Evolutionary conservation across 2,113 vertebrate species (phyloP).

Genomic region (Salvelinus fontinalis): DNA sequence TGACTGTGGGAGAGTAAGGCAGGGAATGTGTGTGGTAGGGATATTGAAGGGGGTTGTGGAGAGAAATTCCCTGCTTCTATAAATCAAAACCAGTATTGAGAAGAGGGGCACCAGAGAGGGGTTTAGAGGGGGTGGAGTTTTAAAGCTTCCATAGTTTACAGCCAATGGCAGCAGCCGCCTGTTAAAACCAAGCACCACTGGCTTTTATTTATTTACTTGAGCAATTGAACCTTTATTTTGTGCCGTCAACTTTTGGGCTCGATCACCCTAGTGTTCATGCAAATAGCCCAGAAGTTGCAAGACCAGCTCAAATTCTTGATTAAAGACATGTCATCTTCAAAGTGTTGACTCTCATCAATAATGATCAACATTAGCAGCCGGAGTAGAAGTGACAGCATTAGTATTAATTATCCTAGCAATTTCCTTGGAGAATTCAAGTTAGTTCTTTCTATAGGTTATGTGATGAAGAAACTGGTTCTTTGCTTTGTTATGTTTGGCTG

Average conservation of each 20-base stretch:
- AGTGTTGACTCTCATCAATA: slow-evolving; percentile 36
- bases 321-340: slow-evolving; percentile 39
- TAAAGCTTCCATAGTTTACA: not conserved
- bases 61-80: not conserved
- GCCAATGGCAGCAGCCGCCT: not conserved
- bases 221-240: not conserved
- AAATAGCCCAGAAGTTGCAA: slow-evolving; percentile 22
- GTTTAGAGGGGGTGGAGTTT: not conserved
- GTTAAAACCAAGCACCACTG: not conserved
- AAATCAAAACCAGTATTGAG: not conserved
- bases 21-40: not conserved
- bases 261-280: slow-evolving; percentile 39
- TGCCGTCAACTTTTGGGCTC: slow-evolving; percentile 10
- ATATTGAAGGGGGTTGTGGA: not conserved
- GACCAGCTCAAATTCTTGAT: slow-evolving; percentile 32
- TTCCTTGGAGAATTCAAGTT: slow-evolving; percentile 33
- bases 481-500: slow-evolving; percentile 16
- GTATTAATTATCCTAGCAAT: slow-evolving; percentile 38
- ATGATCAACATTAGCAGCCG: slow-evolving; percentile 28
- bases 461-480: slow-evolving; percentile 34
- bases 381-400: slow-evolving; percentile 24
- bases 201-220: not conserved
- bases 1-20: not conserved
- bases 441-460: slow-evolving; percentile 16
- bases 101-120: not conserved